Base-by-base conservation (phyloP, 2,113 vertebrate genomes). In the Notothenia rossii region DNA sequence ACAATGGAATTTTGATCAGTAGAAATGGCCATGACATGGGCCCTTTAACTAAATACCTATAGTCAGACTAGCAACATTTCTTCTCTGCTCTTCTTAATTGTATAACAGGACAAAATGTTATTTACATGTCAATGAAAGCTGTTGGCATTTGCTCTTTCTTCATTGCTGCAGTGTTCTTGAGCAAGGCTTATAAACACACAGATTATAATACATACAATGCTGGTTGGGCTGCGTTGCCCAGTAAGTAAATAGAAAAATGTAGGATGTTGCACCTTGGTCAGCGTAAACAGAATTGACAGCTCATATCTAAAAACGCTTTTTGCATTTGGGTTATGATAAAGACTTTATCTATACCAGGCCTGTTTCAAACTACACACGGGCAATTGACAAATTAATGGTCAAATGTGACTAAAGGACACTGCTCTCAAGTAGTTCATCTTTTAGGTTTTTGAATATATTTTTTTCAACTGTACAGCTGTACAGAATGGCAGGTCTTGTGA, bases 401-500 rank as follows among this genome's bases (percentile, higher is more conserved):
- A 8, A 7, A 40, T 17, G 8, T 36, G 25, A 18, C 11, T 11
- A 22, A 45, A 65, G 15, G n/a, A 18, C 11, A 15, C 25, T 25
- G 40, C 15, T n/a, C 56, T 79, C 17, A 36, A 22, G 40, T 43
- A 6, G 15, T 20, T 65, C 11, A 13, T 0, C 11, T 51, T 70
- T 59, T 6, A 45, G 12, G 5, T 14, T n/a, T 20, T 14, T 58
- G 18, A 9, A 49, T 5, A 13, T 72, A 48, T 9, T 43, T 17
- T 22, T 33, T 50, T 22, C 3, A 55, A 75, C 51, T 10, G 17
- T 61, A 6, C 40, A 63, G 22, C 51, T 75, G 50, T 13, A 55
- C 20, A 69, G 11, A 59, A 45, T 20, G 13, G 25, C 48, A 49
- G 36, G 36, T 45, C 53, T 76, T 79, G 62, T 67, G 71, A 70